A percentile compares a stretch with the other conserved stretches of the same genome.
Conservation (phyloP, 1,140 invertebrate species). For the Drosophila sechellia region DNA sequence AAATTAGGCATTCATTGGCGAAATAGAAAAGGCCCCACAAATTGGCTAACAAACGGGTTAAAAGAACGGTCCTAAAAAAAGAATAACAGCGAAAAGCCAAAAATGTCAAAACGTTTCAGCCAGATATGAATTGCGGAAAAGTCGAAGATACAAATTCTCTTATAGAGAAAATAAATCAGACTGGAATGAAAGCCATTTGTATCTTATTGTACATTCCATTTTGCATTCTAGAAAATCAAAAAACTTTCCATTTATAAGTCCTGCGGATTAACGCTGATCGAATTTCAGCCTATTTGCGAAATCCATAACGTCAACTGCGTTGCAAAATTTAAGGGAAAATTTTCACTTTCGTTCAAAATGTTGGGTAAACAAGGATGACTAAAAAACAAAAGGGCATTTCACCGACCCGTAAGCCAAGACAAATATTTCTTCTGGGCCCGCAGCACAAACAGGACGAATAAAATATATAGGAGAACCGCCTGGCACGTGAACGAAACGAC, state of each 20-base stretch:
- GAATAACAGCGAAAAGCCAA: conserved; percentile 17
- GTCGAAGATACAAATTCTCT: background rate
- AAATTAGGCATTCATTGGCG: conserved; percentile 72
- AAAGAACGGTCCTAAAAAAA: background rate
- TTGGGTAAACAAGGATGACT: conserved; percentile 6
- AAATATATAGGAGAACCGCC: too few relatives aligned
- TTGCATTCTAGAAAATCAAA: too few relatives aligned
- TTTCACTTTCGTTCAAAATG: background rate
- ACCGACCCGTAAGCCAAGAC: conserved; percentile 23
- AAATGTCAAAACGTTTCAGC: conserved; percentile 5
- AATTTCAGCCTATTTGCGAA: background rate
- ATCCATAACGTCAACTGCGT: conserved; percentile 1
- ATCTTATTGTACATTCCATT: too few relatives aligned
- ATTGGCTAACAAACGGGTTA: conserved; percentile 48
- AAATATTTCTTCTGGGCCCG: conserved; percentile 49
- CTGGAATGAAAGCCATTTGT: too few relatives aligned
- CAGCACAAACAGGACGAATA: conserved; percentile 21
- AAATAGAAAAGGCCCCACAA: conserved; percentile 42
- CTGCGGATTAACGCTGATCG: background rate
- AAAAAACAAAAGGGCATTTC: conserved; percentile 11
- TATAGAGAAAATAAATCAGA: background rate
- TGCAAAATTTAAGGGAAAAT: conserved; percentile 3
- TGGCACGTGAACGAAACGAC: conserved; percentile 5
- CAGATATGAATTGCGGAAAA: background rate
- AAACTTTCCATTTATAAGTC: background rate